Evolutionary conservation across 2,888 invertebrate genomes (phyloP).

Genomic region (Gortyna flavago): DNA sequence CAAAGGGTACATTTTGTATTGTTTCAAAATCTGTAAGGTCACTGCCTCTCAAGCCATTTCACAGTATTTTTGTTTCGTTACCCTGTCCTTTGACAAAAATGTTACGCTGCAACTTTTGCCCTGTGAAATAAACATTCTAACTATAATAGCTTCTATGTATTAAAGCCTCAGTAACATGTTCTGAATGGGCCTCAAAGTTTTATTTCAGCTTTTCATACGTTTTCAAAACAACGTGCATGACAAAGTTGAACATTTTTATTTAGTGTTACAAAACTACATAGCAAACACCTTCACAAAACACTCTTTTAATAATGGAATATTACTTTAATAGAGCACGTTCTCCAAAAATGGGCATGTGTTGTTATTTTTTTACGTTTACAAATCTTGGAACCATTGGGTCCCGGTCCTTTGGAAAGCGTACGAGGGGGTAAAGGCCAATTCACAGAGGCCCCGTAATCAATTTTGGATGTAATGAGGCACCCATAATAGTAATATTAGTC

Average conservation of each 20-base stretch:
- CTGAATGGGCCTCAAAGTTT: conserved; percentile 48
- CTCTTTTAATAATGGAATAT: background rate
- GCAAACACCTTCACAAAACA: conserved; percentile 10
- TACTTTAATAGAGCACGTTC: too few relatives aligned
- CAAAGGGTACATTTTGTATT: background rate
- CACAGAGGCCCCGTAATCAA: too few relatives aligned
- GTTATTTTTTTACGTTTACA: background rate
- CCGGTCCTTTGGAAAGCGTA: background rate
- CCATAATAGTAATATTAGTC: too few relatives aligned
- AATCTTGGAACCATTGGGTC: background rate
- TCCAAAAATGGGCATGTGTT: too few relatives aligned
- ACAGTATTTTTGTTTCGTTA: background rate
- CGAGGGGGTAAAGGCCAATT: background rate
- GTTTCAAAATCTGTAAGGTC: conserved; percentile 9
- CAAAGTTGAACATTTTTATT: conserved; percentile 42
- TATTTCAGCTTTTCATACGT: conserved; percentile 47
- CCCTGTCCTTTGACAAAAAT: conserved; percentile 27
- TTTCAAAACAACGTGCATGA: conserved; percentile 31
- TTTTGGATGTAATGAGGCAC: background rate
- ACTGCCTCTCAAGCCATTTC: background rate
- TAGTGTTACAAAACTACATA: conserved; percentile 8
- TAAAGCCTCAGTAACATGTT: conserved; percentile 18
- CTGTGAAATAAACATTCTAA: conserved; percentile 34
- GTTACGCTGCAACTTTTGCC: conserved; percentile 31
- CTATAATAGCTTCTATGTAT: conserved; percentile 41